phyloP scores from a whole-genome alignment of 2,797 vertebrate species.

The Phoeniculus purpureus region DNA sequence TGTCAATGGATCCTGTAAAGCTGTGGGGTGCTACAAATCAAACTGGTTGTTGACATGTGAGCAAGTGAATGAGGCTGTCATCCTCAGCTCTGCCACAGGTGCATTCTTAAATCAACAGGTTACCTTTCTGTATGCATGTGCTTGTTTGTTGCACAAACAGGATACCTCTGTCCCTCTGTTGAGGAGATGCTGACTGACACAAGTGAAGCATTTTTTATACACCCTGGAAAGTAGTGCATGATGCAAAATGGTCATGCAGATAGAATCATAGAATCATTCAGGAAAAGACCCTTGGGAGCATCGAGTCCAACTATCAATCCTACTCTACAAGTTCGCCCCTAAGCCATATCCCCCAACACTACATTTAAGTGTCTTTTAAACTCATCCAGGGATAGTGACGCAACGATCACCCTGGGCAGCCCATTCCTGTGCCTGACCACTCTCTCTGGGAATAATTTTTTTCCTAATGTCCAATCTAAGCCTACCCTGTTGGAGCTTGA shows the following conservation, averaged over 20 bases:
- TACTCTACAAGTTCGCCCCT: too few species aligned
- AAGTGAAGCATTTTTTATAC: neutral
- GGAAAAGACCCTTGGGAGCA: too few species aligned
- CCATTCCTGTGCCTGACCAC: too few species aligned
- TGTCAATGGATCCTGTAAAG: neutral
- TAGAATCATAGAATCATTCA: too few species aligned
- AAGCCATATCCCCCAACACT: too few species aligned
- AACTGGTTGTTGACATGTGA: neutral
- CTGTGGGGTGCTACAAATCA: rapidly evolving
- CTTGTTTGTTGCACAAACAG: neutral
- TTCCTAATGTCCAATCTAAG: too few species aligned
- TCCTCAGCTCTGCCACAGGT: neutral
- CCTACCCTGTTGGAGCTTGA: too few species aligned
- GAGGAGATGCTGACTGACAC: neutral
- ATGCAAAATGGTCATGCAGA: neutral
- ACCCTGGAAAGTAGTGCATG: neutral
- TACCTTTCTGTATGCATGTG: neutral
- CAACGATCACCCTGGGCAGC: too few species aligned
- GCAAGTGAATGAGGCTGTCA: neutral
- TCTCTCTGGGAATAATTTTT: too few species aligned
- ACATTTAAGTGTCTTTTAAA: too few species aligned
- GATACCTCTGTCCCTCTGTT: neutral
- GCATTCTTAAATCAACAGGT: neutral
- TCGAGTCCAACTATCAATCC: too few species aligned
- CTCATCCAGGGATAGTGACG: too few species aligned